These are phyloP conservation scores for Andrena haemorrhoa DNA, from an alignment of 2,888 invertebrate species.

Conservation along the genomic window DNA sequence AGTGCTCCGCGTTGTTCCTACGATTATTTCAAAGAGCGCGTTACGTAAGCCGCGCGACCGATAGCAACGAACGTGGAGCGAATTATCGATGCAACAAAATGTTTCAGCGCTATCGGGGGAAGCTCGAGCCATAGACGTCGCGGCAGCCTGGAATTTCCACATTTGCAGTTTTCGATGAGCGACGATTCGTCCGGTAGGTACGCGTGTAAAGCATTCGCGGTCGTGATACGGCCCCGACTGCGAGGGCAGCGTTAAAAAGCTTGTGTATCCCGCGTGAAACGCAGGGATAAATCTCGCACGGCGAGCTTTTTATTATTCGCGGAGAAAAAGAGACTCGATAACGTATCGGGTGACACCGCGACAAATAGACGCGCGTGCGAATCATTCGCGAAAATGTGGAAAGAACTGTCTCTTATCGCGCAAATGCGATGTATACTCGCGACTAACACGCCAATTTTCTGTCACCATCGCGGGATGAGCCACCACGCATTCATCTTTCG, in stretches of 20 bases:
- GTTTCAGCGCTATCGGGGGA: neutral
- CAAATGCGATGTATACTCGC: neutral
- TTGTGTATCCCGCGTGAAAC: slow-evolving; percentile 9
- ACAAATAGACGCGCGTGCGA: slow-evolving; percentile 38
- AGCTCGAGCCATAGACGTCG: neutral
- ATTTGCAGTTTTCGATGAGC: too few species aligned
- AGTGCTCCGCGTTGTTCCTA: slow-evolving; percentile 20
- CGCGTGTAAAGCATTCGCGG: too few species aligned
- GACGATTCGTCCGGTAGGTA: too few species aligned
- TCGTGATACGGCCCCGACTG: neutral
- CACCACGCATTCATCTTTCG: neutral
- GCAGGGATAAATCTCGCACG: slow-evolving; percentile 23
- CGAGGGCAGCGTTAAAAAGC: neutral
- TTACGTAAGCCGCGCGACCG: slow-evolving; percentile 25
- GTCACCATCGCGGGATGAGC: neutral
- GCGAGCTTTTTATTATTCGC: slow-evolving; percentile 28
- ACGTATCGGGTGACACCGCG: slow-evolving; percentile 31
- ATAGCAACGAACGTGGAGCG: neutral
- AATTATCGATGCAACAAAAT: slow-evolving; percentile 30
- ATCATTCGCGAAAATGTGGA: slow-evolving; percentile 27
- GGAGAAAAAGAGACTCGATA: slow-evolving; percentile 30
- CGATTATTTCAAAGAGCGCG: slow-evolving; percentile 13
- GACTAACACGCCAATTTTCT: neutral
- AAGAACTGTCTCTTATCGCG: slow-evolving; percentile 15
- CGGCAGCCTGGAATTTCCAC: too few species aligned